Evolutionary conservation across 2,888 invertebrate genomes (phyloP), one percentile per base, ranked within the genome.

Genomic region (Chaetogeoica ovagalla): DNA sequence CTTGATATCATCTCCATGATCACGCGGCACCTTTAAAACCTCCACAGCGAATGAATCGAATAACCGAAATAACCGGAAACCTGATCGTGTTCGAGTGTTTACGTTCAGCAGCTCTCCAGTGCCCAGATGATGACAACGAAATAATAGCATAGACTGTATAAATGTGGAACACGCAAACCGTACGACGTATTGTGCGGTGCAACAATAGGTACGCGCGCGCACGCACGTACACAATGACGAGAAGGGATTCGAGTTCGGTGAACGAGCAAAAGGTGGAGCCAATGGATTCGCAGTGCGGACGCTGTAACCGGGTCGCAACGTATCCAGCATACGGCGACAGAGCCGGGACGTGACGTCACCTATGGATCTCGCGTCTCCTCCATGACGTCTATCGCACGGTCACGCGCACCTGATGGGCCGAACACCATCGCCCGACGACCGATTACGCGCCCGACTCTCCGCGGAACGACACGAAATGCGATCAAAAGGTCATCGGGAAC

Each of bases 1-100:
- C 63, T 79, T 65, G 79, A 79, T 65, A 79, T 71, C 23, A 63
- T 79, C 79, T 79, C 79, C 79, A 79, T 79, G 79, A 65, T 71
- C 39, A 23, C 11, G 63, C 39, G 23, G 23, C 9, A 23, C 71
- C 79, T 71, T 71, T 63, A 71, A 79, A 79, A 79, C 79, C 79
- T 79, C 79, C 79, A 79, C 79, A 79, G 79, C 79, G 79, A 79
- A 70, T 63, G 19, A 79, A 71, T 79, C 71, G 39, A 23, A 71
- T 57, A 72, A 71, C 1, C 1, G 70, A 79, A 63, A 19, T 55
- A 63, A 39, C 15, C 55, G 71, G 23, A 71, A 79, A 71, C 19
- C 70, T 68, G 13, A 55, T 71, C 11, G 57, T 43, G n/a, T 76
- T 57, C 59, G 66, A 59, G 59, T n/a, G 43, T 57, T 48, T 15